Conservation (phyloP, 2,797 vertebrate species). For the Cheirogaleus major region DNA sequence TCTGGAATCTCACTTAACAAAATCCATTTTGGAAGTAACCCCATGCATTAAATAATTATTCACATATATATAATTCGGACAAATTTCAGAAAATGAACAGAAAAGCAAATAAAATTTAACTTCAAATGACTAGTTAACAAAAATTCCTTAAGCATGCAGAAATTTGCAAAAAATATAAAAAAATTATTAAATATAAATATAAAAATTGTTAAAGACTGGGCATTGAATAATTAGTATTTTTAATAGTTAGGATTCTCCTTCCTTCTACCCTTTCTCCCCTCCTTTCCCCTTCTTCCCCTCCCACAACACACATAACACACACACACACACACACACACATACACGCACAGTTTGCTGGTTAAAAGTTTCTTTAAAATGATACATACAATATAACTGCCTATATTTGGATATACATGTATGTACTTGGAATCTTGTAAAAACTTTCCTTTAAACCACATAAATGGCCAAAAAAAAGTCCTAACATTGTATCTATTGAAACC, state of each 20-base stretch:
- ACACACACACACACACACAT: not conserved
- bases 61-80: not conserved
- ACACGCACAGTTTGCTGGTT: not conserved
- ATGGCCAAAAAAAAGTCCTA: not conserved
- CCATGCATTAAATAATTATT: not conserved
- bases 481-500: not conserved
- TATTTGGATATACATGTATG: not conserved
- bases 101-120: slow-evolving; percentile 3
- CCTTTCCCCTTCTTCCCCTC: too few species aligned
- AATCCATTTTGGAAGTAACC: not conserved
- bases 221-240: slow-evolving; percentile 2
- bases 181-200: not conserved
- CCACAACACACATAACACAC: not conserved
- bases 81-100: not conserved
- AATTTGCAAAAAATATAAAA: slow-evolving; percentile 1
- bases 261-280: not conserved
- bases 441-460: not conserved
- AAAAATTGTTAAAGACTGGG: not conserved
- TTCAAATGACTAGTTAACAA: slow-evolving; percentile 40
- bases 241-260: not conserved
- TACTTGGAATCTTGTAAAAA: not conserved
- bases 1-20: not conserved
- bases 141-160: not conserved
- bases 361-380: slow-evolving; percentile 17
- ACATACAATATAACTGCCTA: not conserved